Base-by-base conservation (phyloP, 2,888 invertebrate genomes). In the Pseudanteris insignis region DNA sequence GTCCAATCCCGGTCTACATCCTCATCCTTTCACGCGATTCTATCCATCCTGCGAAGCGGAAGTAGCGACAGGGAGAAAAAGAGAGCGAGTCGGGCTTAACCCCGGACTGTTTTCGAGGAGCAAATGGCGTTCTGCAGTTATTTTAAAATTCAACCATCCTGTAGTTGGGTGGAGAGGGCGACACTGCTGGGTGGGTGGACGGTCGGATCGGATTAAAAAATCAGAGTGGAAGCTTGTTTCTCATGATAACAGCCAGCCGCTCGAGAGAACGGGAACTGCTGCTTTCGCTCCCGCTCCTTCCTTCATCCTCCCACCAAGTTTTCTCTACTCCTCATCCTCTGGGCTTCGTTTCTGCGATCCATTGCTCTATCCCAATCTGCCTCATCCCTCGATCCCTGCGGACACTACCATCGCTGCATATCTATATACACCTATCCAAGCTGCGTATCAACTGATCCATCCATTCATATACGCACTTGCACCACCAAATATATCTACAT, bases 71-170 rank as follows among this genome's bases (percentile, higher is more conserved):
- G 60, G 55, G 63, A 48, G 62, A 36, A 61, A 62, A 61, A 63
- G 63, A 65, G 65, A 44, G 55, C 48, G 67, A 64, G 70, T 24
- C 66, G 65, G 67, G 75, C 76, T 76, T 74, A 76, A 72, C 72
- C 71, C 72, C 66, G 66, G 70, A 75, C 79, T 80, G 79, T 81
- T 81, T 80, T 77, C 75, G 75, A 77, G 77, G 77, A 77, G 78
- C 79, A 81, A 82, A 82, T 82, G 82, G 81, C 80, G 80, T 79
- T 80, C 77, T 76, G 79, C 77, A 80, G 80, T 80, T 81, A 81
- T 81, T 81, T 81, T 80, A 79, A 79, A 81, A 81, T 81, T 78
- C 79, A 76, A 69, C 70, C 66, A 65, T 36, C 36, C 62, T 66
- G 74, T 68, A 69, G 68, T 67, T 60, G 68, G 57, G 58, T 38